Evolutionary conservation across 2,113 vertebrate species (phyloP).

Genomic region (Bombycilla garrulus): DNA sequence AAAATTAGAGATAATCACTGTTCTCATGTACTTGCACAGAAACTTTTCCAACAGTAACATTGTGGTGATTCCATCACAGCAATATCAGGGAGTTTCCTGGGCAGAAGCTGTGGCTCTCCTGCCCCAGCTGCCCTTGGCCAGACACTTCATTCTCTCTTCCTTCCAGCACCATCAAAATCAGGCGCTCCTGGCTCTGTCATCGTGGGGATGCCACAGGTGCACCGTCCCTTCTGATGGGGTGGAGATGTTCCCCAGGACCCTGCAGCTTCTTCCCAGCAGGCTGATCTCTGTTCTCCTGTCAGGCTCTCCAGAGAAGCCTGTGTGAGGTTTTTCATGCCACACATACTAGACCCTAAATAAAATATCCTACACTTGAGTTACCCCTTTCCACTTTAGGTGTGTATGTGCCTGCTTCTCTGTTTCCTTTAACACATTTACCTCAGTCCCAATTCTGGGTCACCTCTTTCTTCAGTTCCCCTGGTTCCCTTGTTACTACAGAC

Average conservation of each 20-base stretch:
- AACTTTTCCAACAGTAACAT: not conserved
- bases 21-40: not conserved
- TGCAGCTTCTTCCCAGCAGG: not conserved
- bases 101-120: not conserved
- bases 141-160: not conserved
- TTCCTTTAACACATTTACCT: not conserved
- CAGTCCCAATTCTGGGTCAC: not conserved
- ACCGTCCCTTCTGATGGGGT: fast-evolving
- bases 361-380: too few species aligned
- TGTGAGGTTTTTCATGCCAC: not conserved
- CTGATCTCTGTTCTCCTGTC: not conserved
- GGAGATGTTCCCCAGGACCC: not conserved
- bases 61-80: not conserved
- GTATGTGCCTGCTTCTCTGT: not conserved
- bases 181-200: too few species aligned
- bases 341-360: not conserved
- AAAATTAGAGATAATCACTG: not conserved
- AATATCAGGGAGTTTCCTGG: not conserved
- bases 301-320: not conserved
- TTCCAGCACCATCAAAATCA: not conserved
- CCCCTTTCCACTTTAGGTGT: not conserved
- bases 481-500: not conserved
- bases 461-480: not conserved
- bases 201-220: not conserved
- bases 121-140: not conserved